phyloP scores from a whole-genome alignment of 2,888 invertebrate genomes.

The Xylota segnis region DNA sequence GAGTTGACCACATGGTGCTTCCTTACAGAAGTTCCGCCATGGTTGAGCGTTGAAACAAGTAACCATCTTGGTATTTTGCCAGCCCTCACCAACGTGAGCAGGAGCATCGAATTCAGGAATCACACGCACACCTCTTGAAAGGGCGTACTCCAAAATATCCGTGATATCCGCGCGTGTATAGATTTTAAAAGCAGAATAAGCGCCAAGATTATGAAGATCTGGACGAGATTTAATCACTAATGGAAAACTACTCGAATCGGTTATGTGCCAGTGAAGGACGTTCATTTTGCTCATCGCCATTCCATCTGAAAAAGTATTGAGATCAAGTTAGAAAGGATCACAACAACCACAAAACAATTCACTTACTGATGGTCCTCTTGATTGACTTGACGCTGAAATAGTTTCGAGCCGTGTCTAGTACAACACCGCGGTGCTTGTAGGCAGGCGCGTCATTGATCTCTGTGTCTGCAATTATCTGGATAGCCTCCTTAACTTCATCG shows the following conservation, averaged over 20 bases:
- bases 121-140: slow-evolving; percentile 92
- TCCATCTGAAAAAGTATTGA: slow-evolving; percentile 87
- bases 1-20: slow-evolving; percentile 94
- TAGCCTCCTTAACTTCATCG: slow-evolving; percentile 82
- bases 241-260: slow-evolving; percentile 97
- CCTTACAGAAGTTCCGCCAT: slow-evolving; percentile 89
- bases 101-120: slow-evolving; percentile 97
- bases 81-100: slow-evolving; percentile 94
- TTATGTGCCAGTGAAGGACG: slow-evolving; percentile 97
- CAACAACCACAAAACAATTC: neutral
- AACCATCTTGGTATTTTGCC: slow-evolving; percentile 89
- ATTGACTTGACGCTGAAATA: slow-evolving; percentile 90
- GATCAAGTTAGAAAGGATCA: neutral
- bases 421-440: slow-evolving; percentile 94
- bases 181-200: slow-evolving; percentile 90
- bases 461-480: slow-evolving; percentile 87
- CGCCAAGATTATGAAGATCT: slow-evolving; percentile 90
- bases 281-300: slow-evolving; percentile 96
- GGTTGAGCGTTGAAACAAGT: slow-evolving; percentile 91
- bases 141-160: slow-evolving; percentile 88
- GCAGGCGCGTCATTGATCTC: slow-evolving; percentile 91
- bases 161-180: slow-evolving; percentile 86
- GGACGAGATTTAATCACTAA: slow-evolving; percentile 90
- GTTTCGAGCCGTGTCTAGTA: slow-evolving; percentile 96
- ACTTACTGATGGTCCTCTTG: slow-evolving; percentile 89